Evolutionary conservation across 2,797 vertebrate species (phyloP).

Genomic region (Pantherophis alleghaniensis): DNA sequence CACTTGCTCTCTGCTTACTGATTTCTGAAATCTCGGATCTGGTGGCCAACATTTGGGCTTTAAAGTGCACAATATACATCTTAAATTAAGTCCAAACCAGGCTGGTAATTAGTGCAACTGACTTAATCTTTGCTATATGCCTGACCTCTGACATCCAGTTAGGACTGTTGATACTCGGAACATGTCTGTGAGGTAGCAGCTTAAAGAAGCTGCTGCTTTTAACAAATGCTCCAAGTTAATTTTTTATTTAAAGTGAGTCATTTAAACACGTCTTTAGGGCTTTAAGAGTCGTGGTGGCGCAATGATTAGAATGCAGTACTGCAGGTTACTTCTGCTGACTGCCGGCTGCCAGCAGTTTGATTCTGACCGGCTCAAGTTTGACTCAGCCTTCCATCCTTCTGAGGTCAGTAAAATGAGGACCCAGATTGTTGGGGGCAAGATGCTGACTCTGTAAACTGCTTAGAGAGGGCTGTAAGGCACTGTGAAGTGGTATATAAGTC

Average conservation of each 20-base stretch:
- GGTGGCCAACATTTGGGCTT: background rate
- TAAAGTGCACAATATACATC: background rate
- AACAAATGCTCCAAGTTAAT: background rate
- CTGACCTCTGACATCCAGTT: background rate
- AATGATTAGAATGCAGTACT: no score
- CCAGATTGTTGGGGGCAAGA: no score
- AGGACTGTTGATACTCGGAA: background rate
- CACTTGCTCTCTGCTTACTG: background rate
- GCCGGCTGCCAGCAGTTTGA: no score
- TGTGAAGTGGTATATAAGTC: no score
- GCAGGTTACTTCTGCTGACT: no score
- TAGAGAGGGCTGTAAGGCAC: no score
- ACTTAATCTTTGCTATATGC: background rate
- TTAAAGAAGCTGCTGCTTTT: background rate
- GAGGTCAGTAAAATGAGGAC: no score
- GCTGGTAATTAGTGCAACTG: background rate
- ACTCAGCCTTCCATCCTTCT: no score
- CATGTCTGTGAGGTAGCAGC: background rate
- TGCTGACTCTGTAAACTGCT: no score
- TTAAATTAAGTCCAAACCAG: background rate
- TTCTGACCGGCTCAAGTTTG: no score
- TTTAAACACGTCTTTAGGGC: background rate
- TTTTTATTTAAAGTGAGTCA: background rate
- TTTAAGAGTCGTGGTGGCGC: no score
- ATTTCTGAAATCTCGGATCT: background rate